Base-by-base conservation (phyloP, 2,888 invertebrate genomes). In the Eustalomyia histrio region DNA sequence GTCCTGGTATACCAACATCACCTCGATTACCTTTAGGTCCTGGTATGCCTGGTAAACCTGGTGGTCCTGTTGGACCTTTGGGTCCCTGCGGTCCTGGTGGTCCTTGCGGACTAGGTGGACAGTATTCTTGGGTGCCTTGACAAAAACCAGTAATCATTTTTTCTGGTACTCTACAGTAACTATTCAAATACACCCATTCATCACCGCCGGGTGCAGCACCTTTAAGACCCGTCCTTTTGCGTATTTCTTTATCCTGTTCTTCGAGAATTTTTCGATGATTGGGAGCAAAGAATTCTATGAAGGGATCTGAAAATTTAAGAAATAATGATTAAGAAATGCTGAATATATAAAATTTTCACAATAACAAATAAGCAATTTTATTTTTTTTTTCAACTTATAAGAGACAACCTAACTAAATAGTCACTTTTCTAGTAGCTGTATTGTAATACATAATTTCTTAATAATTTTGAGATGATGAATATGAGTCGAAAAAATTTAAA, bases 181-280 rank as follows among this genome's bases (percentile, higher is more conserved):
- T 95, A 72, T 96, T 96, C 83, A 97, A 90, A 95, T 96, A 97
- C 83, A 97, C 94, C 96, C 96, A 96, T 24, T 94, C 94, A 84
- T 95, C 95, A 1, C 94, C 95, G 0, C 94, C 95, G 1, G 94
- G 94, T 0, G 94, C 94, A 0, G 94, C 93, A 0, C 94, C 94
- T 84, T 94, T 94, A 6, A 92, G 91, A 0, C 94, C 94, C 0
- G 93, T 93, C 78, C 92, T 92, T 72, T 92, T 91, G 88, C 93
- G 92, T 84, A 93, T 92, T 35, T 92, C 92, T 4, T 92, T 92
- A 83, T 94, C 94, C 84, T 94, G 94, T 78, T 93, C 93, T 83
- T 94, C 94, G 14, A 94, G 89, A 61, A 93, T 93, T 4, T 92
- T 90, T 78, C 93, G 91, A 89, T 94, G 92, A 87, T 94, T 94